These are phyloP conservation scores for Orthosia gracilis DNA, from an alignment of 2,888 invertebrate genomes.

Conservation along the genomic window DNA sequence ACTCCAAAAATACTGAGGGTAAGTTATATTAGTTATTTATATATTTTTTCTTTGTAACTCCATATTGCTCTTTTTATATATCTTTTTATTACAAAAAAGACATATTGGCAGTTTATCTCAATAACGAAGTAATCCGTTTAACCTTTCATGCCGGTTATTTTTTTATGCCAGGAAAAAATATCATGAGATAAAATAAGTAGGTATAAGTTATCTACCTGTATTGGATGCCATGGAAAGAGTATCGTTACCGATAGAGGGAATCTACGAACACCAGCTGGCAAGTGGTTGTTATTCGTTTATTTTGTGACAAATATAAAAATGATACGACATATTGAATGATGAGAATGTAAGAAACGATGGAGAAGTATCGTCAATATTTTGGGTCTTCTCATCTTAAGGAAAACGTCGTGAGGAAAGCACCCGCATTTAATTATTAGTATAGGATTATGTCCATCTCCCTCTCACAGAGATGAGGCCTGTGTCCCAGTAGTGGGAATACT, in stretches of 20 bases:
- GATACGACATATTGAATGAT: constrained; percentile 3
- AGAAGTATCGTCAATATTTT: neutral
- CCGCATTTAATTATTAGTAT: too few species aligned
- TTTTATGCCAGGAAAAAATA: constrained; percentile 19
- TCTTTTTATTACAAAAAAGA: neutral
- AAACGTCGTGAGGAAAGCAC: too few species aligned
- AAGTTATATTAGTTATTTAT: neutral
- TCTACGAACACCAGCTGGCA: neutral
- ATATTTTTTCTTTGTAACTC: neutral
- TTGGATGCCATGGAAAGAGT: constrained; percentile 8
- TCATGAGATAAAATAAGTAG: neutral
- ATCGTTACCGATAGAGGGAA: neutral
- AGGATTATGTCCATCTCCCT: too few species aligned
- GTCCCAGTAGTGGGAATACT: too few species aligned
- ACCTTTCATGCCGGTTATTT: constrained; percentile 18
- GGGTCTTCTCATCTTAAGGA: too few species aligned
- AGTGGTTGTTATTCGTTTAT: constrained; percentile 5
- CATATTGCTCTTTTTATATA: neutral
- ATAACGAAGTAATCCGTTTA: constrained; percentile 27
- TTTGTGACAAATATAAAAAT: constrained; percentile 12
- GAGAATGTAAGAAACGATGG: neutral
- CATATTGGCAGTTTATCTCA: constrained; percentile 3
- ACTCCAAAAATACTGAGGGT: neutral
- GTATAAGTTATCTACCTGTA: too few species aligned
- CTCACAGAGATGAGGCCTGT: too few species aligned